phyloP scores from a whole-genome alignment of 2,797 vertebrate genomes.

The Trachops cirrhosus region DNA sequence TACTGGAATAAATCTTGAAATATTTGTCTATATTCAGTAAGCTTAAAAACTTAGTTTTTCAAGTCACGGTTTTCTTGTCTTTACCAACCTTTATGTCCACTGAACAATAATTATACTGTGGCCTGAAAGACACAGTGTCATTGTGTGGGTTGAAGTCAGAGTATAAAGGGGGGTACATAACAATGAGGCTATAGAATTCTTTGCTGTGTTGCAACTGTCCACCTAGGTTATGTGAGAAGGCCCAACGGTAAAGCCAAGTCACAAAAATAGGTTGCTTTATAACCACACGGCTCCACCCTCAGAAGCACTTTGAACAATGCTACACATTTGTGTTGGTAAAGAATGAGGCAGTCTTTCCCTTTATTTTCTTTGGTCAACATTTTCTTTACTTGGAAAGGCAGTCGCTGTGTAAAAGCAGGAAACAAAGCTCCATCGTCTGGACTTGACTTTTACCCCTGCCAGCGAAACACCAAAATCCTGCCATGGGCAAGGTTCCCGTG shows the following conservation, averaged over 20 bases:
- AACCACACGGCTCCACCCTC: not conserved
- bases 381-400: conserved; percentile 55
- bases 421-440: conserved; percentile 14
- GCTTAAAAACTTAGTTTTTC: not conserved
- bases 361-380: conserved; percentile 69
- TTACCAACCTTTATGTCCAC: conserved; percentile 2
- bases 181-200: conserved; percentile 51
- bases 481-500: not conserved
- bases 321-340: conserved; percentile 55
- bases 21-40: not conserved
- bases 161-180: not conserved
- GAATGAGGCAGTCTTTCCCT: conserved; percentile 41
- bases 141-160: conserved; percentile 44
- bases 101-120: conserved; percentile 47
- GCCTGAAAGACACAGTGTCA: conserved; percentile 37
- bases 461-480: not conserved
- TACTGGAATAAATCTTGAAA: conserved; percentile 17
- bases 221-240: conserved; percentile 57
- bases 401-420: conserved; percentile 53
- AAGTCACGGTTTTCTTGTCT: conserved; percentile 19
- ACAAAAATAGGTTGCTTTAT: conserved; percentile 24
- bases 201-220: conserved; percentile 52
- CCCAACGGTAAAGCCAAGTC: conserved; percentile 42
- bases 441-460: not conserved
- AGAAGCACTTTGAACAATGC: conserved; percentile 37